Conservation (phyloP, 2,113 vertebrate genomes). For the Alligator mississippiensis region DNA sequence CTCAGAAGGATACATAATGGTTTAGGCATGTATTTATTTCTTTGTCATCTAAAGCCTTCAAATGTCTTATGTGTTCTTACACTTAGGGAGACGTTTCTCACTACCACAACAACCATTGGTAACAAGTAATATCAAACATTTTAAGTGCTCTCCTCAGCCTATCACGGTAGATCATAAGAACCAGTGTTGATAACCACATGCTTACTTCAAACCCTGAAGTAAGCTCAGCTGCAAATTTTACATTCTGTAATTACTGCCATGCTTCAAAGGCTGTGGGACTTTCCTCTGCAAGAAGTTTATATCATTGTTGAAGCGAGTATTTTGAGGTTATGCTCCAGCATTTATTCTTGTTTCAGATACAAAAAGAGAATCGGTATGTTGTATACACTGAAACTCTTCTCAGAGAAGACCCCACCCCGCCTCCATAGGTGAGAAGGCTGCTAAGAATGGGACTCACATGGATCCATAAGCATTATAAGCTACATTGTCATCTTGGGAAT, state of each 20-base stretch:
- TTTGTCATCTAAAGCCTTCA: background rate
- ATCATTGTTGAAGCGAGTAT: background rate
- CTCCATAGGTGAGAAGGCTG: background rate
- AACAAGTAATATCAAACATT: background rate
- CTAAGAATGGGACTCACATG: background rate
- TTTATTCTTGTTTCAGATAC: background rate
- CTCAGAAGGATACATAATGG: background rate
- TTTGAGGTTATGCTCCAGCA: background rate
- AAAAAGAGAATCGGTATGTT: accelerated
- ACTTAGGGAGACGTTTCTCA: background rate
- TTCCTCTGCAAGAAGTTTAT: accelerated
- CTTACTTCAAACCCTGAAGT: background rate
- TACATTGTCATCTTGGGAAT: background rate
- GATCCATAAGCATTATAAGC: background rate
- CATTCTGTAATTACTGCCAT: background rate
- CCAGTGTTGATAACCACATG: background rate
- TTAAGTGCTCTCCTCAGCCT: background rate
- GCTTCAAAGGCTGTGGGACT: background rate
- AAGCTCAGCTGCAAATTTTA: background rate
- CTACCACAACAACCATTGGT: background rate
- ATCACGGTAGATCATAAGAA: background rate
- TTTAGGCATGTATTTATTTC: background rate
- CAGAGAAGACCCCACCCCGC: accelerated
- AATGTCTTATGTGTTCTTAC: accelerated
- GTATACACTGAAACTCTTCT: background rate